Percentiles rank a stretch among this genome's conserved stretches.
These are phyloP conservation scores for Heliconius erato DNA, from an alignment of 2,888 invertebrate genomes.

Conservation along the genomic window DNA sequence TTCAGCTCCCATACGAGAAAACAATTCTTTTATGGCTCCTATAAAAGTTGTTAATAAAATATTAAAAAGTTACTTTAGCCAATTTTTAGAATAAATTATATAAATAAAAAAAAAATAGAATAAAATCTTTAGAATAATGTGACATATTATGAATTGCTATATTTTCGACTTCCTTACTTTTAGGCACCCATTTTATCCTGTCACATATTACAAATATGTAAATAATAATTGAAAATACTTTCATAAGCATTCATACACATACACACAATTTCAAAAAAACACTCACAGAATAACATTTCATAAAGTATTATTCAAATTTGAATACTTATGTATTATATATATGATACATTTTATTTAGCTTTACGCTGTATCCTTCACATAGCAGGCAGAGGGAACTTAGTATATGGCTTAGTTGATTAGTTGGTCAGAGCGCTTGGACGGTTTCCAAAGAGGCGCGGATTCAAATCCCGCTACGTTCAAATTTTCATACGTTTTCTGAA, in stretches of 20 bases:
- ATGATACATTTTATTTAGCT: not conserved
- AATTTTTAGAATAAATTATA: not conserved
- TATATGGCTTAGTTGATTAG: not conserved
- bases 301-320: too few relatives aligned
- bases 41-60: slow-evolving; percentile 1
- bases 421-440: too few relatives aligned
- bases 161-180: not conserved
- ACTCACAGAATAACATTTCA: too few relatives aligned
- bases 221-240: not conserved
- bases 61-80: not conserved
- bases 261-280: too few relatives aligned
- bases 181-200: too few relatives aligned
- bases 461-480: too few relatives aligned
- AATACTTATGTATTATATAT: too few relatives aligned
- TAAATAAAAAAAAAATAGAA: too few relatives aligned
- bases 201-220: not conserved
- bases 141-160: not conserved
- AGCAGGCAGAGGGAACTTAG: not conserved
- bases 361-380: not conserved
- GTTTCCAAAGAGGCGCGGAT: too few relatives aligned
- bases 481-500: too few relatives aligned
- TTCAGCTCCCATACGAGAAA: slow-evolving; percentile 32
- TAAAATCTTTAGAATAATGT: not conserved
- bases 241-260: not conserved
- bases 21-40: slow-evolving; percentile 43